These are phyloP conservation scores for Nibea coibor DNA, from an alignment of 2,113 vertebrate genomes.

Conservation along the genomic window DNA sequence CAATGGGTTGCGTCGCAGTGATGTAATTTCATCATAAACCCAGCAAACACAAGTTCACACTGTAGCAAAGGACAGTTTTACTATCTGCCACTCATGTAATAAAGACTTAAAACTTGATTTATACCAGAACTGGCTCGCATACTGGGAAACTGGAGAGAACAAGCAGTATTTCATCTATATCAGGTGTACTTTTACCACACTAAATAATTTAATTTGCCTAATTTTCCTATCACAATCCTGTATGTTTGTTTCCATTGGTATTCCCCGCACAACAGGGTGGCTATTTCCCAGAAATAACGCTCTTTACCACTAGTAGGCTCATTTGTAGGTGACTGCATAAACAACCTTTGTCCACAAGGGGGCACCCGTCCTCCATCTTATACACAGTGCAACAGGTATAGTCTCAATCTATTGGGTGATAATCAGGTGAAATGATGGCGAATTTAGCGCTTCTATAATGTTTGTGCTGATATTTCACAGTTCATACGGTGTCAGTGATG, in stretches of 20 bases:
- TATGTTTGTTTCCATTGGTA: not conserved
- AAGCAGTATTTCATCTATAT: not conserved
- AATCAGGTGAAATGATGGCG: not conserved
- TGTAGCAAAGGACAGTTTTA: not conserved
- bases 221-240: not conserved
- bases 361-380: conserved; percentile 12
- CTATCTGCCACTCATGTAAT: not conserved
- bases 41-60: not conserved
- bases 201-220: no score
- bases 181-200: no score
- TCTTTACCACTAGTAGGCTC: not conserved
- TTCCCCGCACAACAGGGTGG: not conserved
- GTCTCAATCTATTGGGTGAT: not conserved
- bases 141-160: not conserved
- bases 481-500: not conserved
- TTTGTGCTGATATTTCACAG: not conserved
- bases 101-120: not conserved
- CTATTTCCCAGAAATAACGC: not conserved
- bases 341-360: conserved; percentile 40
- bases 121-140: not conserved
- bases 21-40: not conserved
- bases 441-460: not conserved
- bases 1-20: not conserved
- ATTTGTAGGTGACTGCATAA: not conserved
- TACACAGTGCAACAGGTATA: not conserved